phyloP scores from a whole-genome alignment of 2,888 invertebrate genomes.

The Mimumesa dahlbomi region DNA sequence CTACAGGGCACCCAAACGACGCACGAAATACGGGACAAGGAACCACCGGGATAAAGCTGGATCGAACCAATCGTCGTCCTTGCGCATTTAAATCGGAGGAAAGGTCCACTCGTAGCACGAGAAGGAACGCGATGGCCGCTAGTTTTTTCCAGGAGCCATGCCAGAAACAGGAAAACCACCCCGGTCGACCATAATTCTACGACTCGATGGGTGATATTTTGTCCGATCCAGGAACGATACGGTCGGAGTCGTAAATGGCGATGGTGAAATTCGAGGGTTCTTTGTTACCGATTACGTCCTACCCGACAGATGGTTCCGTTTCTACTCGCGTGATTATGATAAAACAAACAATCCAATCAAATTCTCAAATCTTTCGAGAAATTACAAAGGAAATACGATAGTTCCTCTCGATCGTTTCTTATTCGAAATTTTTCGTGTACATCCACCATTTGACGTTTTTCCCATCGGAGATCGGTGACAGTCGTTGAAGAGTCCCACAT shows the following conservation, averaged over 20 bases:
- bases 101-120: constrained; percentile 2
- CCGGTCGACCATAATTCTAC: constrained; percentile 8
- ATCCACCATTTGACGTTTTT: neutral
- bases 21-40: neutral
- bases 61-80: constrained; percentile 21
- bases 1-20: neutral
- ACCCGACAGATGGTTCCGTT: no score
- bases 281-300: no score
- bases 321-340: no score
- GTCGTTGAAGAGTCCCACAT: no score
- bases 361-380: no score
- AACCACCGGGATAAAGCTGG: constrained; percentile 21
- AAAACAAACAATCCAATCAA: no score
- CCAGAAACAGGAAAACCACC: constrained; percentile 10
- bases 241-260: constrained; percentile 25
- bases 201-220: constrained; percentile 32
- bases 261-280: constrained; percentile 17
- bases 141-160: constrained; percentile 8
- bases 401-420: neutral
- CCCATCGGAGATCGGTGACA: no score
- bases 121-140: neutral
- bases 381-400: no score
- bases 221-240: constrained; percentile 6
- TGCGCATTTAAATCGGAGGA: constrained; percentile 17
- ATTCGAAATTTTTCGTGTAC: neutral